Evolutionary conservation across 2,888 invertebrate genomes (phyloP).

Genomic region (Chorisops tibialis): DNA sequence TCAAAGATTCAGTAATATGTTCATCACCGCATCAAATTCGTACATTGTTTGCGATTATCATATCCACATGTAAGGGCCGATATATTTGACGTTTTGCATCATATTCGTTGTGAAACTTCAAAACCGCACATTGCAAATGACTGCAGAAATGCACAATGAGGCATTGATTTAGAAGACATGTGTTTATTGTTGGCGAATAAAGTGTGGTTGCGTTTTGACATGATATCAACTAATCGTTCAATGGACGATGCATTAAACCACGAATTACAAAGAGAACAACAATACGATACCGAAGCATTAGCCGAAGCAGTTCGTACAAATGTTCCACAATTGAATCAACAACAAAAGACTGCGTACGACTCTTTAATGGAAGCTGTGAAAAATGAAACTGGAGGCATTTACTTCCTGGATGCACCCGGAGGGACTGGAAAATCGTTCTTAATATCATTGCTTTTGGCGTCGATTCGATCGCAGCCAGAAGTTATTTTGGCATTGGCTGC

Average conservation of each 20-base stretch:
- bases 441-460: too few species aligned
- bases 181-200: constrained; percentile 37
- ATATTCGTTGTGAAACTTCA: too few species aligned
- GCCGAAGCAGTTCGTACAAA: constrained; percentile 21
- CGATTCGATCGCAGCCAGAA: too few species aligned
- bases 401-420: constrained; percentile 33
- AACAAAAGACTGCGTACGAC: constrained; percentile 30
- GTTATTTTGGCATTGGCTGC: too few species aligned
- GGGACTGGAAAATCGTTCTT: too few species aligned
- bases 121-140: too few species aligned
- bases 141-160: constrained; percentile 35
- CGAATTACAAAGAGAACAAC: constrained; percentile 37
- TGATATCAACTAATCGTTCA: constrained; percentile 37
- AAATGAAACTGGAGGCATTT: constrained; percentile 34
- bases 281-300: constrained; percentile 34
- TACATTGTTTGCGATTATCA: constrained; percentile 11
- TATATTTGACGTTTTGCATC: too few species aligned
- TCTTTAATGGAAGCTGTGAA: too few species aligned
- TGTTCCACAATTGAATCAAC: constrained; percentile 31
- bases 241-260: constrained; percentile 35
- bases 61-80: not conserved
- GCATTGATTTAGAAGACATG: constrained; percentile 39
- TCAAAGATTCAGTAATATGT: not conserved
- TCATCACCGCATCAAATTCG: not conserved
- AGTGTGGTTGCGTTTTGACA: constrained; percentile 35